phyloP scores from a whole-genome alignment of 23 tunicate genomes.

The Pegea sp. region DNA sequence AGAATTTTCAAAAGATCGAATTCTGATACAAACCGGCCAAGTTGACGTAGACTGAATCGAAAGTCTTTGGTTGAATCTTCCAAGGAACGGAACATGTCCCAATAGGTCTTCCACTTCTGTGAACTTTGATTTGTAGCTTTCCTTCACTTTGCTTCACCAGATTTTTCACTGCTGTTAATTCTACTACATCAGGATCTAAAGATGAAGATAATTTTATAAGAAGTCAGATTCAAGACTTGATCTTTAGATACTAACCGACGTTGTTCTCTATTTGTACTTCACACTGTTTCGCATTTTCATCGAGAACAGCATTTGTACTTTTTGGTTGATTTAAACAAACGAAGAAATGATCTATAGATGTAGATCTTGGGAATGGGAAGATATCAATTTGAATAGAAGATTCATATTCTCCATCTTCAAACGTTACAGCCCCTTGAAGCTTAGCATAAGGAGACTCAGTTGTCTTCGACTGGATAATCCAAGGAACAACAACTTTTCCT shows the following conservation, averaged over 20 bases:
- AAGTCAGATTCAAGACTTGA: neutral
- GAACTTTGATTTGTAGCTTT: neutral
- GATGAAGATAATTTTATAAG: neutral
- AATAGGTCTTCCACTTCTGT: constrained; percentile 23
- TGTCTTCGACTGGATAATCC: constrained; percentile 24
- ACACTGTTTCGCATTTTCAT: constrained; percentile 21
- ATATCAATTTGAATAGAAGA: constrained; percentile 48
- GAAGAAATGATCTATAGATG: constrained; percentile 13
- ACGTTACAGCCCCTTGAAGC: constrained; percentile 60
- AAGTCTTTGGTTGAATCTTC: constrained; percentile 51
- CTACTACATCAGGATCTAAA: neutral
- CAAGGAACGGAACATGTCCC: constrained; percentile 34
- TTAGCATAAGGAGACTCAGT: constrained; percentile 30
- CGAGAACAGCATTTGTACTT: constrained; percentile 34
- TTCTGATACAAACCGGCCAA: constrained; percentile 12
- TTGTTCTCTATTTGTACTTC: constrained; percentile 35
- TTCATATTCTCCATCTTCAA: constrained; percentile 70
- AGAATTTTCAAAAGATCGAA: neutral
- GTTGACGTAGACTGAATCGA: constrained; percentile 63
- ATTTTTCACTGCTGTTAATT: neutral
- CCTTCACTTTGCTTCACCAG: neutral
- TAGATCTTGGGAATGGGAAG: constrained; percentile 36
- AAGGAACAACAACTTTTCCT: constrained; percentile 76
- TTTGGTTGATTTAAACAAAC: constrained; percentile 36
- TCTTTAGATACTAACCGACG: constrained; percentile 18